Conservation (phyloP, 2,797 vertebrate species). For the Syngnathus rostellatus region DNA sequence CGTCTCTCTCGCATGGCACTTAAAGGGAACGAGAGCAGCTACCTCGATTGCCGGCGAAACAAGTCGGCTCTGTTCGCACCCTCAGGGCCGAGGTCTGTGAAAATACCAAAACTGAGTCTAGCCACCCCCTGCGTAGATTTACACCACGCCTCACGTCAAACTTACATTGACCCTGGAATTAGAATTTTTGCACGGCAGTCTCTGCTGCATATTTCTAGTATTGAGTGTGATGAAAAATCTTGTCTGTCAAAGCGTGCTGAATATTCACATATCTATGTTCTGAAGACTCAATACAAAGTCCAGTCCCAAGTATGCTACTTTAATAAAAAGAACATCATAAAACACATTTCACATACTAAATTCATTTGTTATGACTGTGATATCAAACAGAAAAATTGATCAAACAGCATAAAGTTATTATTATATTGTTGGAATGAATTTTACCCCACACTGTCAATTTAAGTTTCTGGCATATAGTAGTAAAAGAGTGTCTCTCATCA, state of each 20-base stretch:
- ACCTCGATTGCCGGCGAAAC: too few species aligned
- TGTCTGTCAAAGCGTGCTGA: not conserved
- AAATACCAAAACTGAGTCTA: too few species aligned
- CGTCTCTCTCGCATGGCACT: too few species aligned
- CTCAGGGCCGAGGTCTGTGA: too few species aligned
- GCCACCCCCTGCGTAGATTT: too few species aligned
- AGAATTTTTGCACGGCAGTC: too few species aligned
- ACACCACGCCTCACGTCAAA: too few species aligned
- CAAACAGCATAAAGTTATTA: constrained; percentile 24
- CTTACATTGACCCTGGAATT: too few species aligned
- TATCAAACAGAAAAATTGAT: constrained; percentile 38
- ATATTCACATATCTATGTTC: not conserved
- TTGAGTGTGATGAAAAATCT: not conserved
- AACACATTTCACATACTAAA: constrained; percentile 12
- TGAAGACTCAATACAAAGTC: not conserved
- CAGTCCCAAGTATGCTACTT: not conserved
- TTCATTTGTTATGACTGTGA: constrained; percentile 11
- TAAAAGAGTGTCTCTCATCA: constrained; percentile 20
- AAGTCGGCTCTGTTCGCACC: too few species aligned
- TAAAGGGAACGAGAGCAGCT: too few species aligned
- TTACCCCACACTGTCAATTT: constrained; percentile 1
- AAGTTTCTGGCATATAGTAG: constrained; percentile 7
- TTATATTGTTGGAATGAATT: not conserved
- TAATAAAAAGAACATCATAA: not conserved
- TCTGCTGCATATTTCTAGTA: not conserved